Percentiles rank a stretch among this genome's conserved stretches.
Conservation (phyloP, 2,113 vertebrate genomes). For the Eretmodus cyanostictus region DNA sequence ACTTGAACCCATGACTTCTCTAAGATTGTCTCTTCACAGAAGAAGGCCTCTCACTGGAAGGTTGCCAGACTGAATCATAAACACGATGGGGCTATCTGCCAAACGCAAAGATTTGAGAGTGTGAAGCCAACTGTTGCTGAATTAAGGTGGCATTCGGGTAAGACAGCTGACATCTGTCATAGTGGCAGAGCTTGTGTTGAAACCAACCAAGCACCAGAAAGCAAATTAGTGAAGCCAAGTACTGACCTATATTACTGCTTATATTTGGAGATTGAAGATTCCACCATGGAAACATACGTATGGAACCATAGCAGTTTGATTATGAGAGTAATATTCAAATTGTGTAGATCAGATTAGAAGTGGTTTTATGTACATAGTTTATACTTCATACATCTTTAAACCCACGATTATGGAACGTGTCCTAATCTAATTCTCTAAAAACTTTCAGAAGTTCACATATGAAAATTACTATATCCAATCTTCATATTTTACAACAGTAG, state of each 20-base stretch:
- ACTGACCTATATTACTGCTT: neutral
- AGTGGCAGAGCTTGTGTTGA: neutral
- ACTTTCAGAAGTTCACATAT: neutral
- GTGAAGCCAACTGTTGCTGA: slow-evolving; percentile 5
- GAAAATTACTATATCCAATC: neutral
- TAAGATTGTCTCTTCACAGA: neutral
- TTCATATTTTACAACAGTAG: neutral
- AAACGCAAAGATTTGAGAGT: neutral
- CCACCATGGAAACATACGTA: neutral
- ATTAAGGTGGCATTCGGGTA: neutral
- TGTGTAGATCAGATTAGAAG: neutral
- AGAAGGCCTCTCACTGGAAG: neutral
- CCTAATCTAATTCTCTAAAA: neutral
- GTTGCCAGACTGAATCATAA: neutral
- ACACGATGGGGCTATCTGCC: neutral
- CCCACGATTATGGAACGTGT: rapidly evolving
- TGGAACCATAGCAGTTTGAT: neutral
- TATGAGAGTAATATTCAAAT: neutral
- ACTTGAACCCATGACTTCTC: neutral
- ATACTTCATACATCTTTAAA: neutral
- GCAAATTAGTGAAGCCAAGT: neutral
- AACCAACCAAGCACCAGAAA: neutral
- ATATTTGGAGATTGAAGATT: neutral
- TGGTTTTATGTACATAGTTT: neutral
- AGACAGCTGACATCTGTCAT: slow-evolving; percentile 19